Evolutionary conservation across 2,113 vertebrate species (phyloP).

Genomic region (Leptosomus discolor): DNA sequence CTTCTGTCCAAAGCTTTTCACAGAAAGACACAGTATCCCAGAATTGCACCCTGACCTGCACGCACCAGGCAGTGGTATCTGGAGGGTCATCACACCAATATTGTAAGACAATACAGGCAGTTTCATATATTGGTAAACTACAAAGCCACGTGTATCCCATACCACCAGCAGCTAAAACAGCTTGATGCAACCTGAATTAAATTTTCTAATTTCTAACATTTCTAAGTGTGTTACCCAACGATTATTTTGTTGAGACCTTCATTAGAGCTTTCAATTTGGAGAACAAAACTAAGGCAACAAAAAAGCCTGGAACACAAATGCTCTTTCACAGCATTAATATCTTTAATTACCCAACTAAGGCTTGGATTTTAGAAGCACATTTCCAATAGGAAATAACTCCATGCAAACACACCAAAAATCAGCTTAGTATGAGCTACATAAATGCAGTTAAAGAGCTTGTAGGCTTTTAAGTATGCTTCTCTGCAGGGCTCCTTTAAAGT

Average conservation of each 20-base stretch:
- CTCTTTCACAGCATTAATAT: neutral
- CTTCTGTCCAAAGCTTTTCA: neutral
- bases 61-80: neutral
- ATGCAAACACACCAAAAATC: neutral
- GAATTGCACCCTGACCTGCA: neutral
- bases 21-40: neutral
- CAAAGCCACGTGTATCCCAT: fast-evolving
- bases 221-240: neutral
- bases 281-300: neutral
- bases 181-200: neutral
- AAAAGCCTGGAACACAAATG: neutral
- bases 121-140: neutral
- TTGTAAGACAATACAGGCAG: neutral
- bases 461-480: neutral
- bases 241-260: neutral
- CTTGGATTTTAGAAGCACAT: neutral
- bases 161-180: neutral
- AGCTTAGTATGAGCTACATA: neutral
- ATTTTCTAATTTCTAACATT: too few species aligned
- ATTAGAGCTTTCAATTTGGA: neutral
- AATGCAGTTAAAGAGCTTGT: neutral
- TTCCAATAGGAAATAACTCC: neutral
- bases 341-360: neutral
- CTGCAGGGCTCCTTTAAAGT: neutral
- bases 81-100: neutral